phyloP scores from a whole-genome alignment of 2,797 vertebrate species.

The Nyctibius grandis region DNA sequence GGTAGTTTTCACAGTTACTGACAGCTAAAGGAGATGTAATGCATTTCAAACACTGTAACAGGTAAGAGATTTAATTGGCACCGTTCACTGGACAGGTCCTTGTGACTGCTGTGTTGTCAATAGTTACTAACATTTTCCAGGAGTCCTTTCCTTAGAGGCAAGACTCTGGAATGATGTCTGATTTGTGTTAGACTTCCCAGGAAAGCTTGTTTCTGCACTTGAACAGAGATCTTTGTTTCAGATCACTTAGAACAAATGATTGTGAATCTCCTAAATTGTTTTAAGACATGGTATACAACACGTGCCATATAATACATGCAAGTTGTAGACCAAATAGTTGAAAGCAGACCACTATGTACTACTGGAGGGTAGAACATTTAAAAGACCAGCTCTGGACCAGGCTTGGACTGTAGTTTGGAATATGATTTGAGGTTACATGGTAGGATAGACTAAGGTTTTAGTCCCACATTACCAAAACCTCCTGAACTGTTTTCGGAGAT shows the following conservation, averaged over 20 bases:
- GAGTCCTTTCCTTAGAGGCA: background rate
- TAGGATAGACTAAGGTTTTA: background rate
- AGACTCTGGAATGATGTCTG: background rate
- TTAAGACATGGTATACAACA: background rate
- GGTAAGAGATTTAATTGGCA: background rate
- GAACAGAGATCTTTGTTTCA: background rate
- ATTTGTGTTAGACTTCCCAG: background rate
- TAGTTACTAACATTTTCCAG: background rate
- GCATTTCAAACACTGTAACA: background rate
- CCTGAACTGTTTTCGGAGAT: background rate
- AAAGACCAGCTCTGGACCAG: background rate
- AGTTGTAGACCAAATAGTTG: background rate
- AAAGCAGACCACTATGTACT: background rate
- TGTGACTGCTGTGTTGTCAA: background rate
- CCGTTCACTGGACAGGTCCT: background rate
- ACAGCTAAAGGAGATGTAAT: background rate
- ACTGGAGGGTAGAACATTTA: background rate
- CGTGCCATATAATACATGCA: background rate
- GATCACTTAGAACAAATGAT: background rate
- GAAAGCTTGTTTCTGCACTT: background rate
- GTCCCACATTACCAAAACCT: background rate
- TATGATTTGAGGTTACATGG: background rate
- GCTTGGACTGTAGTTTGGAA: background rate
- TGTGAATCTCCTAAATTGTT: background rate
- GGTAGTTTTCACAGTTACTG: background rate